These are phyloP conservation scores for Stenopsyche tienmushanensis DNA, from an alignment of 1,140 invertebrate genomes.

Conservation along the genomic window DNA sequence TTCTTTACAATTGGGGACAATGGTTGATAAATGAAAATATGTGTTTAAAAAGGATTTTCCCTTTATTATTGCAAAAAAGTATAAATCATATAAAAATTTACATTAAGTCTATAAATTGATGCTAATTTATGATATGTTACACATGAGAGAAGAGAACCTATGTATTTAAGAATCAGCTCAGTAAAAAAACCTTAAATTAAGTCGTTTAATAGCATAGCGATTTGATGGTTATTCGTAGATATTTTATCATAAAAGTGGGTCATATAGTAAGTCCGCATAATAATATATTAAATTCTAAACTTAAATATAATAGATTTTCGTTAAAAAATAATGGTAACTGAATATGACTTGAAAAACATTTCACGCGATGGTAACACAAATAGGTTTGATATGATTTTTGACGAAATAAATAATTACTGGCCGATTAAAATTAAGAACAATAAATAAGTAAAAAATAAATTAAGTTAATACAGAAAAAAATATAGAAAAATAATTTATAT, in stretches of 20 bases:
- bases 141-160: no score
- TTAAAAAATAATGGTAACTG: constrained; percentile 31
- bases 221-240: no score
- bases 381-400: constrained; percentile 19
- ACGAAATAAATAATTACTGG: constrained; percentile 31
- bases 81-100: constrained; percentile 17
- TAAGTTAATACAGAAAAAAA: background rate
- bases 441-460: constrained; percentile 4
- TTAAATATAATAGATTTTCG: background rate
- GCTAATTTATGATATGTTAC: no score
- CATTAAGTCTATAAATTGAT: constrained; percentile 6
- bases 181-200: no score
- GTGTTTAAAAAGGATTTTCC: constrained; percentile 32
- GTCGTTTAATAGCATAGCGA: no score
- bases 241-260: no score
- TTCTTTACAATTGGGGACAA: no score
- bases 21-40: constrained; percentile 9
- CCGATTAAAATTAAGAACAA: constrained; percentile 7
- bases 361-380: constrained; percentile 18
- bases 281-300: constrained; percentile 3
- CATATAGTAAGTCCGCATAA: no score
- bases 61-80: constrained; percentile 37
- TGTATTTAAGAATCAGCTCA: no score
- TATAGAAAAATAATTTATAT: constrained; percentile 23
- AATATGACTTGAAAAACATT: constrained; percentile 23